Percentiles rank a stretch among this genome's conserved stretches.
Evolutionary conservation across 2,888 invertebrate species (phyloP).

Genomic region (Drosophila cognata): DNA sequence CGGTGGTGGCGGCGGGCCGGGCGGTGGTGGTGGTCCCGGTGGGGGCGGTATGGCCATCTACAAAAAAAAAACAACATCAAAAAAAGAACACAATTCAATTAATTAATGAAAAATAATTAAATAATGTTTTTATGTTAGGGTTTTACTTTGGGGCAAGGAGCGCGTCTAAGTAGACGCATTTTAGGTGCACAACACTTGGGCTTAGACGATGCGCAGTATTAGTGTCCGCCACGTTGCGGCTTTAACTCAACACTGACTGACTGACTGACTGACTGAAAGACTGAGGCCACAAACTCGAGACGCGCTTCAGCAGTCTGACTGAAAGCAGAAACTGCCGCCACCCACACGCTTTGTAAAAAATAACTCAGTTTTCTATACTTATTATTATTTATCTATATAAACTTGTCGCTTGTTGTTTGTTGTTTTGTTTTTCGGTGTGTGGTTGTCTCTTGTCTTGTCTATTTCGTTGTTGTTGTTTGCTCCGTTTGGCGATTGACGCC

Average conservation of each 20-base stretch:
- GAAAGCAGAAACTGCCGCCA: slow-evolving; percentile 42
- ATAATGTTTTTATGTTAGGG: too few relatives aligned
- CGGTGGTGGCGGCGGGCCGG: slow-evolving; percentile 88
- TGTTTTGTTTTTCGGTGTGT: not conserved
- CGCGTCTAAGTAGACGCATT: slow-evolving; percentile 63
- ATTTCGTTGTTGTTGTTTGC: slow-evolving; percentile 23
- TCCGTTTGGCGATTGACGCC: slow-evolving; percentile 67
- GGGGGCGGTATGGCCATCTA: slow-evolving; percentile 86
- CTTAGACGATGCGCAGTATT: slow-evolving; percentile 11
- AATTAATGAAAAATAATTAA: not conserved
- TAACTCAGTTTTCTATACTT: slow-evolving; percentile 68
- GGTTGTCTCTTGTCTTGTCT: slow-evolving; percentile 35
- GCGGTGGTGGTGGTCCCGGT: slow-evolving; percentile 87
- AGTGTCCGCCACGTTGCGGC: slow-evolving; percentile 45
- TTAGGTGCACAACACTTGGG: not conserved
- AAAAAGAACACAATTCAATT: not conserved
- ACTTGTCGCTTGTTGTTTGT: slow-evolving; percentile 6
- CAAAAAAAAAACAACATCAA: slow-evolving; percentile 7
- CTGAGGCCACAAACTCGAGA: slow-evolving; percentile 29
- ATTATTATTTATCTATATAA: slow-evolving; percentile 45
- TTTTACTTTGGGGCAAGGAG: slow-evolving; percentile 53
- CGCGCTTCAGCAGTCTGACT: slow-evolving; percentile 25
- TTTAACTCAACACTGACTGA: slow-evolving; percentile 42
- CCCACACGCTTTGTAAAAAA: slow-evolving; percentile 43
- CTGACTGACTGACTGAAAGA: slow-evolving; percentile 5